phyloP scores from a whole-genome alignment of 2,888 invertebrate species.

The Hymenopus coronatus region DNA sequence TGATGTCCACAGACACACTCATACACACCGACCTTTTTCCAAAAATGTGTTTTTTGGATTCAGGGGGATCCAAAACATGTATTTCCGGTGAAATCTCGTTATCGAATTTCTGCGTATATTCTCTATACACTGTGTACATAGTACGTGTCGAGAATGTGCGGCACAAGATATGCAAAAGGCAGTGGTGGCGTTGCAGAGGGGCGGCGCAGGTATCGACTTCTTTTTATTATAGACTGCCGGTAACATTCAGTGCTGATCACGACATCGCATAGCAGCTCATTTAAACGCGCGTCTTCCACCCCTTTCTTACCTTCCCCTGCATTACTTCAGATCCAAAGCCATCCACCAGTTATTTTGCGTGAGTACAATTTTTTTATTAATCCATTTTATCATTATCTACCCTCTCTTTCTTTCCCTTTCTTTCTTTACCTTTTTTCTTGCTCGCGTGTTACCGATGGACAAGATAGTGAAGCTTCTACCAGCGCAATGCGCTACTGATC shows the following conservation, averaged over 20 bases:
- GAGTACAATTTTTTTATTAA: constrained; percentile 18
- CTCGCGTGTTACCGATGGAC: constrained; percentile 15
- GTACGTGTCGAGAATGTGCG: too few species aligned
- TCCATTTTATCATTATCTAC: constrained; percentile 13
- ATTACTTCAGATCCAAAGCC: constrained; percentile 11
- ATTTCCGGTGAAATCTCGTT: too few species aligned
- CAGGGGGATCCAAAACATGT: too few species aligned
- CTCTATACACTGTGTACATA: too few species aligned
- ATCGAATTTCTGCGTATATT: too few species aligned
- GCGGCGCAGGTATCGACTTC: constrained; percentile 4
- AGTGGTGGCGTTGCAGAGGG: neutral
- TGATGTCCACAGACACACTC: too few species aligned
- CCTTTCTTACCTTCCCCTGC: neutral
- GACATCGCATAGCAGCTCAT: constrained; percentile 11
- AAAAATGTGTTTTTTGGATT: too few species aligned
- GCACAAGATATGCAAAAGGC: neutral
- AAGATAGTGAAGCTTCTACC: constrained; percentile 6
- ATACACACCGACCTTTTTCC: too few species aligned
- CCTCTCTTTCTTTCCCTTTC: neutral
- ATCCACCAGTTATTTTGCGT: constrained; percentile 20
- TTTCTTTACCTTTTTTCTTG: neutral
- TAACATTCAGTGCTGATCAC: constrained; percentile 27
- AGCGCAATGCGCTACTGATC: neutral
- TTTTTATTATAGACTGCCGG: constrained; percentile 20
- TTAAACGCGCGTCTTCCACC: neutral